phyloP scores from a whole-genome alignment of 1,140 invertebrate genomes.

The Melitaea cinxia region DNA sequence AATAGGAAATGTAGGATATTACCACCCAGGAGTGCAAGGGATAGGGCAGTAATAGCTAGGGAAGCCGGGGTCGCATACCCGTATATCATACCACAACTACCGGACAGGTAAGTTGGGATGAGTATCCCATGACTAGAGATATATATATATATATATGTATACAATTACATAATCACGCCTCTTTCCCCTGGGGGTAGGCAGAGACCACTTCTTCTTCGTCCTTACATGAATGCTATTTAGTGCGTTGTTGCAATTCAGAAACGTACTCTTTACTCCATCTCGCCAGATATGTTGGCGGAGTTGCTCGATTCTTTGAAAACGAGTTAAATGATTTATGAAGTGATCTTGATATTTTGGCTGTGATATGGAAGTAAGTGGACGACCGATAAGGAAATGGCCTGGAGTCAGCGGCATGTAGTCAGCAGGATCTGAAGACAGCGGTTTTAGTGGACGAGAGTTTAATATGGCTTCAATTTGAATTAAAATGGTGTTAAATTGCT shows the following conservation, averaged over 20 bases:
- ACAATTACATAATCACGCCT: too few species aligned
- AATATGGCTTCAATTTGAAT: slow-evolving; percentile 36
- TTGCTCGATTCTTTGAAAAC: slow-evolving; percentile 26
- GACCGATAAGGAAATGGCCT: slow-evolving; percentile 57
- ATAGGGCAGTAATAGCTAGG: too few species aligned
- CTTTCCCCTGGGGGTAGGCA: too few species aligned
- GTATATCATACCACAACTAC: too few species aligned
- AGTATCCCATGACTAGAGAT: too few species aligned
- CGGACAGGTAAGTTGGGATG: too few species aligned
- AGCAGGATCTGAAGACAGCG: slow-evolving; percentile 44
- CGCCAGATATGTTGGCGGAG: slow-evolving; percentile 2
- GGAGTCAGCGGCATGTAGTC: slow-evolving; percentile 49
- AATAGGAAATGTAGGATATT: too few species aligned
- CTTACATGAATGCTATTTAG: not conserved
- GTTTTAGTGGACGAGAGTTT: slow-evolving; percentile 33
- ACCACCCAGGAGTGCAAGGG: too few species aligned
- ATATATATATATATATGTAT: too few species aligned
- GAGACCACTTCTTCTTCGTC: too few species aligned
- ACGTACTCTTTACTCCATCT: slow-evolving; percentile 5
- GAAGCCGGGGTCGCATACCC: too few species aligned
- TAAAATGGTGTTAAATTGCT: slow-evolving; percentile 31
- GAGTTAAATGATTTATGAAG: not conserved
- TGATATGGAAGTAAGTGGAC: slow-evolving; percentile 41
- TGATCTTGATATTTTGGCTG: not conserved
- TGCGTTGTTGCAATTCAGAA: not conserved